Base-by-base conservation (phyloP, 2,797 vertebrate genomes). In the Labroides dimidiatus region DNA sequence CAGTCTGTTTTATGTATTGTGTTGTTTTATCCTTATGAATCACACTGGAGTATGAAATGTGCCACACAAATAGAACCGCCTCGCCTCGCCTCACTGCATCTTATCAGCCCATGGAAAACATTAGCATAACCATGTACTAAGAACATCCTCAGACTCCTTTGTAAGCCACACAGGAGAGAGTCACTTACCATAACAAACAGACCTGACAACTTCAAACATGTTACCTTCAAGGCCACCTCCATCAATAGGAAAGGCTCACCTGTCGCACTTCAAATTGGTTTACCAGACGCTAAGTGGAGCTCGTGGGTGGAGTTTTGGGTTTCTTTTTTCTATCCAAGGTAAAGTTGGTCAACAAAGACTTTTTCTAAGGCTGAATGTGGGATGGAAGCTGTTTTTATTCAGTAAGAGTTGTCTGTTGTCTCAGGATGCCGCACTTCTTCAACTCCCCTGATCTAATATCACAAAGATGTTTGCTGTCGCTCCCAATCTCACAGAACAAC, bases 401-500 rank as follows among this genome's bases (percentile, higher is more conserved):
- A n/a, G 47, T 19, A n/a, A 16, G 41, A 15, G 49, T 43, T 23
- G 8, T 7, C 21, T 23, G 14, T 61, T 39, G 53, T 64, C 42
- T 61, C 20, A 11, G 21, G 53, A 66, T 69, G 23, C 33, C 0
- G 36, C 12, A 43, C 58, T 9, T 10, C 42, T 44, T 21, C 13
- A 14, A 53, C 20, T 27, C 50, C 5, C 63, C 27, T 27, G 51
- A 66, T 24, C 21, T 48, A 27, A 49, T 48, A 69, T 57, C 39
- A 48, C 15, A 47, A 17, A 61, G 45, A 59, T 61, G 63, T 54
- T 71, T 50, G 39, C 53, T 20, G 17, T 54, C 23, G 6, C 54
- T 69, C 47, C 41, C 17, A 12, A 7, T 72, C 72, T 64, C 36
- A 63, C 23, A 20, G 51, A 60, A 67, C 49, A 60, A 57, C 16